Percentiles rank a stretch among this genome's conserved stretches.
phyloP scores from a whole-genome alignment of 2,797 vertebrate genomes.

The Brachyrhaphis roseni region DNA sequence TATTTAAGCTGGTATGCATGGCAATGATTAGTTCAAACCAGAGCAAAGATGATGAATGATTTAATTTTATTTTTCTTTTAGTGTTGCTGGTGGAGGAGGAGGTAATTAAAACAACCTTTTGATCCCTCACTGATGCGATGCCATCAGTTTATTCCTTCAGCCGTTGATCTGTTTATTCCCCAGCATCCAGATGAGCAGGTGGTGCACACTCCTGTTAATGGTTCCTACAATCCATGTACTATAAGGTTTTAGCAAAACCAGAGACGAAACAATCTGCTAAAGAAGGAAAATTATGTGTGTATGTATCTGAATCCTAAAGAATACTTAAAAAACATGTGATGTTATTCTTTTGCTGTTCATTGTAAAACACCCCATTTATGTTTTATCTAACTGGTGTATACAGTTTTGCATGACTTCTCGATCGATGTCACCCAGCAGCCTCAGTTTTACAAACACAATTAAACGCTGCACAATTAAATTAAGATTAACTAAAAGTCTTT shows the following conservation, averaged over 20 bases:
- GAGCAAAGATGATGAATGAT: neutral
- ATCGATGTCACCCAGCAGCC: neutral
- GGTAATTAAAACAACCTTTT: neutral
- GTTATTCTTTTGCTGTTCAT: neutral
- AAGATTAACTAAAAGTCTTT: slow-evolving; percentile 22
- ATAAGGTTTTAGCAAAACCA: neutral
- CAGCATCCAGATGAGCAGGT: slow-evolving; percentile 9
- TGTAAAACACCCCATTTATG: neutral
- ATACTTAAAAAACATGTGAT: neutral
- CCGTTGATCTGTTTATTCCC: slow-evolving; percentile 12
- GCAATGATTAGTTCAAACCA: neutral
- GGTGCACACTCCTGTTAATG: slow-evolving; percentile 8
- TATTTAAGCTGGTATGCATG: neutral
- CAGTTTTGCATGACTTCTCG: neutral
- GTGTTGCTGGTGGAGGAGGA: neutral
- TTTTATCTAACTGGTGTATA: neutral
- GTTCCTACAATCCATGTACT: slow-evolving; percentile 7
- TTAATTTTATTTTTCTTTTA: neutral
- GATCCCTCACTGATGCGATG: neutral
- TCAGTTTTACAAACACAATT: slow-evolving; percentile 32
- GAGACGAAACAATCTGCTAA: neutral
- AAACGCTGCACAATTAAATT: slow-evolving; percentile 15
- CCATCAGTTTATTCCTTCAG: neutral
- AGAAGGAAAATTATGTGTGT: neutral
- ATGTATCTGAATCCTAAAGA: neutral